Evolutionary conservation across 1,140 invertebrate species (phyloP), one percentile per base, ranked within the genome.

Genomic region (Mactra quadrangularis): DNA sequence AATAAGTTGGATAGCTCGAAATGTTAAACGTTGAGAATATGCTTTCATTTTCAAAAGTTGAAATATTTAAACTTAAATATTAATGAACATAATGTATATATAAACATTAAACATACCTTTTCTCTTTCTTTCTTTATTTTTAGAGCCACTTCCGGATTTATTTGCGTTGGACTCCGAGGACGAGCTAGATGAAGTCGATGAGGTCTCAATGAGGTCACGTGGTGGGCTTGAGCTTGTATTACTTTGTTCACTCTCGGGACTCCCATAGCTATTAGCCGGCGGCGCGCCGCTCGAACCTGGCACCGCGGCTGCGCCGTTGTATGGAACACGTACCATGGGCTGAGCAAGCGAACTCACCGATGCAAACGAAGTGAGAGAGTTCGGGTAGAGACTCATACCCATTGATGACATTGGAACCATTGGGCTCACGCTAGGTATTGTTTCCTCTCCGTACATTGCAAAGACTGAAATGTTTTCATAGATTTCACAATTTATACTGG

Each of bases 271-370:
- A 0, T 57, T 53, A 0, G 45, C 19, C n/a, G 31, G 3, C n/a
- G 60, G 19, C 11, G 57, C 27, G 41, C 57, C 50, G 15, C 19
- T 31, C 27, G 57, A 35, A 27, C 25, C 33, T 33, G 60, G 68
- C 41, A 25, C 27, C 22, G 57, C 45, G 4, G 57, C 25, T 3
- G 53, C 22, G 9, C 22, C 62, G 27, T 31, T 78, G 22, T 35
- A 22, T 17, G 19, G 27, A 13, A 53, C 3, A 2, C 17, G 33
- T 3, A 66, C 41, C 76, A 68, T 78, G 11, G 76, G 76, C 50
- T 78, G 76, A 6, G 76, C 62, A 1, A 68, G 62, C 2, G 76
- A 66, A 47, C 76, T 68, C 29, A 66, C 52, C n/a, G 76, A 68
- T 19, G 60, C 33, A 31, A 68, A 78, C 1, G 76, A 68, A 7